Evolutionary conservation across 1,140 invertebrate genomes (phyloP), one percentile per base, ranked within the genome.

Genomic region (Lethocerus indicus): DNA sequence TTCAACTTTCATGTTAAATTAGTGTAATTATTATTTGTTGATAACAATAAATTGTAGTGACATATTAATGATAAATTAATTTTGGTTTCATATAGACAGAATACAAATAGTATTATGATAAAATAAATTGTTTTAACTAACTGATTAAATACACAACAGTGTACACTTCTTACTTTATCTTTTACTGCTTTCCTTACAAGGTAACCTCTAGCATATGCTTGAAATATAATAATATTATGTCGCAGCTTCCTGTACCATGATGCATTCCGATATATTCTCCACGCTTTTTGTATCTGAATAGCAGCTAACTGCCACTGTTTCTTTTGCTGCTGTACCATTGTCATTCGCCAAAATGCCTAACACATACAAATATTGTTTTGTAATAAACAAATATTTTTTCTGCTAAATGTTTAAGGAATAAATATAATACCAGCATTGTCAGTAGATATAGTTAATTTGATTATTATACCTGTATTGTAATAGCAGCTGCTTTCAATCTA

Each of bases 381-480:
- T n/a, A n/a, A n/a, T n/a, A n/a, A n/a, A n/a, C n/a, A n/a, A n/a
- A n/a, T n/a, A n/a, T n/a, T n/a, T n/a, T n/a, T n/a, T n/a, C n/a
- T n/a, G n/a, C n/a, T n/a, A n/a, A n/a, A n/a, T n/a, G n/a, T n/a
- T n/a, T n/a, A n/a, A n/a, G n/a, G n/a, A n/a, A n/a, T n/a, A n/a
- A n/a, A n/a, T n/a, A n/a, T n/a, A n/a, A n/a, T n/a, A n/a, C n/a
- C n/a, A n/a, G n/a, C n/a, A n/a, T n/a, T n/a, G n/a, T n/a, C n/a
- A n/a, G n/a, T n/a, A n/a, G n/a, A n/a, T n/a, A n/a, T n/a, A n/a
- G n/a, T n/a, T n/a, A n/a, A n/a, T n/a, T n/a, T n/a, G n/a, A n/a
- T n/a, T n/a, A n/a, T n/a, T n/a, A n/a, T 57, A 69, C 74, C 68
- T 94, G 89, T 60, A 93, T 74, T 29, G 76, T 72, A 40, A 88